Evolutionary conservation across 2,888 invertebrate species (phyloP), one percentile per base, ranked within the genome.

Genomic region (Oxyteleia sp.): DNA sequence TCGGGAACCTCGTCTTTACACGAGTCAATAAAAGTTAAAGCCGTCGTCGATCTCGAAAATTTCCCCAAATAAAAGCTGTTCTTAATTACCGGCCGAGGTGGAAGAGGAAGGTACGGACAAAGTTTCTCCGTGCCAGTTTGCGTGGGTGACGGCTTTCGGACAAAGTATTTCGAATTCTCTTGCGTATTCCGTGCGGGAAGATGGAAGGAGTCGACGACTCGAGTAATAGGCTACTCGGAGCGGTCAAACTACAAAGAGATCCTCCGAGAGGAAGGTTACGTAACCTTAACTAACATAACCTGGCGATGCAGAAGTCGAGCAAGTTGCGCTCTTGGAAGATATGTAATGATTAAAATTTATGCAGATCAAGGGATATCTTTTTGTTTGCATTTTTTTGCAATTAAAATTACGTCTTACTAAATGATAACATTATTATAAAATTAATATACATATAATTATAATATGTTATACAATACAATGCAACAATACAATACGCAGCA

Each of bases 61-160:
- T 72, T 72, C 72, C 64, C 72, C 51, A 59, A 64, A 72, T 80
- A 66, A 51, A 72, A 59, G 80, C 57, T 51, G 66, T 47, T 64
- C 35, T 63, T 80, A 80, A 80, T 80, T 64, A 66, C 41, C 61
- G 51, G 59, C 18, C 16, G 53, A 69, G 69, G 32, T 57, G 59
- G 64, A 57, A 78, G 38, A 61, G 35, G 26, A 41, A 49, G 8
- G 15, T 13, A 38, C 32, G 5, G 32, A n/a, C 68, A 18, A 23
- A 57, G 57, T 69, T 69, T 69, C 69, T 57, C 69, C 16, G 69
- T 69, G 69, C 20, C 55, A 41, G 41, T 47, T 47, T 69, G 78
- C 78, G 78, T 78, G 78, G 78, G 78, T 69, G 78, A 47, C 66
- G 57, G 66, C 57, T 76, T 76, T 75, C 64, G 64, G 55, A 64